Percentiles rank a stretch among this genome's conserved stretches.
Conservation (phyloP, 1,140 invertebrate genomes). For the Vanessa atalanta region DNA sequence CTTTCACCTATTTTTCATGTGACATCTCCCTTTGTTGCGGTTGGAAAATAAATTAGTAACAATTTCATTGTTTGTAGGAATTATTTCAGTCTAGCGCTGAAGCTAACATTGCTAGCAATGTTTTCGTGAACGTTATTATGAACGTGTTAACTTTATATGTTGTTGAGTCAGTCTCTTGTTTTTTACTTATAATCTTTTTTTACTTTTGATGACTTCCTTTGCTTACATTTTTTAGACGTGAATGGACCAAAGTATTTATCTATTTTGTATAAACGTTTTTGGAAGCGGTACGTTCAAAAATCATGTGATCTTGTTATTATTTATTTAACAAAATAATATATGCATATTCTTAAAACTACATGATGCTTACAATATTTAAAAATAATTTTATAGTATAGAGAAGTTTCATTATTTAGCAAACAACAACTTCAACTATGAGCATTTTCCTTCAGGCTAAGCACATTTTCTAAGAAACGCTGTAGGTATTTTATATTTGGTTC, state of each 20-base stretch:
- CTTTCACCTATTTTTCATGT: conserved; percentile 74
- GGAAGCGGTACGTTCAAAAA: not conserved
- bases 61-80: conserved; percentile 77
- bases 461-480: conserved; percentile 1
- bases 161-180: conserved; percentile 24
- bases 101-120: conserved; percentile 44
- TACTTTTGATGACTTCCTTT: not conserved
- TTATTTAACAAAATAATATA: too few species aligned
- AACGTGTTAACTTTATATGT: conserved; percentile 33
- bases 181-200: conserved; percentile 3
- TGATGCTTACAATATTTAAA: too few species aligned
- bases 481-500: conserved; percentile 8
- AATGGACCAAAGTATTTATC: not conserved
- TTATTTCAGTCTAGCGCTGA: conserved; percentile 60
- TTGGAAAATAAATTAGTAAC: conserved; percentile 79
- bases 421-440: conserved; percentile 2
- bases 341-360: too few species aligned
- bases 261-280: not conserved
- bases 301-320: too few species aligned
- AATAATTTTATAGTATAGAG: too few species aligned
- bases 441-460: conserved; percentile 4
- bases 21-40: conserved; percentile 79
- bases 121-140: conserved; percentile 35
- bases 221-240: not conserved
- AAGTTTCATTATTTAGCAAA: not conserved